Percentiles rank a stretch among this genome's conserved stretches.
Conservation (phyloP, 2,888 invertebrate species). For the Nycteola revayana region DNA sequence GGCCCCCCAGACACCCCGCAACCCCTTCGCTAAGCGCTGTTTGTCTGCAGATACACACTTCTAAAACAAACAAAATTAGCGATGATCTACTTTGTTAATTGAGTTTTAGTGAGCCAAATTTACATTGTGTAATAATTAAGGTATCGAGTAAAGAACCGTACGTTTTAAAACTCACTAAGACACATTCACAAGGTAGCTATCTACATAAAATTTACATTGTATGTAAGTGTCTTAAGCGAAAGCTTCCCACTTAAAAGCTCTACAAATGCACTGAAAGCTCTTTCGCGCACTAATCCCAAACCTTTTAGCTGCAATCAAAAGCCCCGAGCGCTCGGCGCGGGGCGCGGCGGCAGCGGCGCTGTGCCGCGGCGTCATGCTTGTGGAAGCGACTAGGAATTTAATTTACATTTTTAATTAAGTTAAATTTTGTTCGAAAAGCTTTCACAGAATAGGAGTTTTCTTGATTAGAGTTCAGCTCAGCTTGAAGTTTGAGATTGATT, state of each 20-base stretch:
- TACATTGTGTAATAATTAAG: conserved; percentile 10
- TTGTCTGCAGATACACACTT: conserved; percentile 43
- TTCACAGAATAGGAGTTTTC: conserved; percentile 81
- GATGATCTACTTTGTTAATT: conserved; percentile 15
- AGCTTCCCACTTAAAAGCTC: conserved; percentile 83
- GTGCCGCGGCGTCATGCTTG: conserved; percentile 72
- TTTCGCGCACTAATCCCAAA: conserved; percentile 82
- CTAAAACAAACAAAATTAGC: conserved; percentile 34
- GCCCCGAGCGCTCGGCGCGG: conserved; percentile 68
- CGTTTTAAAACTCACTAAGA: conserved; percentile 27
- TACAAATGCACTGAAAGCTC: conserved; percentile 83
- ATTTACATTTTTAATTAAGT: conserved; percentile 83
- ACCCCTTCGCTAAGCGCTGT: conserved; percentile 54
- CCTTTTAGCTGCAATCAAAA: conserved; percentile 83
- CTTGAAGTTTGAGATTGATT: conserved; percentile 81
- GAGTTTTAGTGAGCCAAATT: conserved; percentile 11
- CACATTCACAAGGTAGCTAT: conserved; percentile 52
- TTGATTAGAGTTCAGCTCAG: conserved; percentile 81
- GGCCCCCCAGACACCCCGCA: conserved; percentile 41
- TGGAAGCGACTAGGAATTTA: conserved; percentile 82
- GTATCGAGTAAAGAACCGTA: conserved; percentile 20
- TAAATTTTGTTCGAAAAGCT: conserved; percentile 82
- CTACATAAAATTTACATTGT: conserved; percentile 80
- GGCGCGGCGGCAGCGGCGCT: conserved; percentile 25
- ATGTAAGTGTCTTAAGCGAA: conserved; percentile 81